Percentiles rank a stretch among this genome's conserved stretches.
These are phyloP conservation scores for Trilocha varians DNA, from an alignment of 2,888 invertebrate species.

Conservation along the genomic window DNA sequence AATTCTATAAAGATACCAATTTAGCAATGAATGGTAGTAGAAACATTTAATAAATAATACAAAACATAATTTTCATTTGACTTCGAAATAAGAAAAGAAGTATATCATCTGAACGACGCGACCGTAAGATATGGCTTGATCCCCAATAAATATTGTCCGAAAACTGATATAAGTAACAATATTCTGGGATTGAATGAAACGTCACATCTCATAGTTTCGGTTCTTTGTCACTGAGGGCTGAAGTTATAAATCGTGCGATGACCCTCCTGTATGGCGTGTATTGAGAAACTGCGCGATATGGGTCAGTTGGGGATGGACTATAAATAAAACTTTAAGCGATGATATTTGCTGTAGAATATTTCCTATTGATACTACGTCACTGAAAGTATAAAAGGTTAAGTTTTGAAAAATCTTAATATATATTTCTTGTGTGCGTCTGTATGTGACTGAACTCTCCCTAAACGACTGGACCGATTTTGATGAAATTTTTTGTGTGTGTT, in stretches of 20 bases:
- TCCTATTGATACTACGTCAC: no score
- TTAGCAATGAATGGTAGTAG: no score
- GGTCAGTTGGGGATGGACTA: constrained; percentile 49
- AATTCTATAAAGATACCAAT: no score
- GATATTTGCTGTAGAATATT: constrained; percentile 40
- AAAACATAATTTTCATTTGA: neutral
- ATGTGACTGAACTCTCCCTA: no score
- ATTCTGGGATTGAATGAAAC: constrained; percentile 28
- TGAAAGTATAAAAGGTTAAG: no score
- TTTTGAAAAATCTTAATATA: no score
- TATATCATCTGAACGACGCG: neutral
- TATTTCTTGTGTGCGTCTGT: no score
- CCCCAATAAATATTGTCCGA: constrained; percentile 12
- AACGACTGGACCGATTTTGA: no score
- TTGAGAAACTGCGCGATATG: constrained; percentile 36
- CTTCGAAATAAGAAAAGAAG: neutral
- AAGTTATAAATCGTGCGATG: constrained; percentile 51
- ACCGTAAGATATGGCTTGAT: neutral
- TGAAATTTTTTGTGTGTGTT: no score
- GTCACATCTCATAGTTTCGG: constrained; percentile 41
- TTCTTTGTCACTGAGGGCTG: constrained; percentile 43
- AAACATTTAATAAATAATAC: no score
- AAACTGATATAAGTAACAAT: constrained; percentile 19
- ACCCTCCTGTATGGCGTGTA: constrained; percentile 44
- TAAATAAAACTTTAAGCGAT: constrained; percentile 44